phyloP scores from a whole-genome alignment of 2,113 vertebrate species.

The Phoxinus phoxinus region DNA sequence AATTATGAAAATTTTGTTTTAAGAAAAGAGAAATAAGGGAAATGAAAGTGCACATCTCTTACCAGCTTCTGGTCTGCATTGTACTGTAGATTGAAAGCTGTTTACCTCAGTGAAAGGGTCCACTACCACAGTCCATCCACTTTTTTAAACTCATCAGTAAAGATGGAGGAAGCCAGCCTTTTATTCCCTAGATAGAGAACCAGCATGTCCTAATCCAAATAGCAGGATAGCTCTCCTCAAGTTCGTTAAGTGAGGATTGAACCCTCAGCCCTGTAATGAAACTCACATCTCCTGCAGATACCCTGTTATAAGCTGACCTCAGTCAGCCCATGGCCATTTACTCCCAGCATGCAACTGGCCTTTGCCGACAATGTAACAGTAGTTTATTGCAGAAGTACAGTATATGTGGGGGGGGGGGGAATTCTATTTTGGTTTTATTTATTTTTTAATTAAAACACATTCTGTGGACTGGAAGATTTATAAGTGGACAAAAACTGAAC shows the following conservation, averaged over 20 bases:
- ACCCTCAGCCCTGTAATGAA: slow-evolving; percentile 18
- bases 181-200: background rate
- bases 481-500: background rate
- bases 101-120: background rate
- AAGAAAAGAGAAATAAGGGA: background rate
- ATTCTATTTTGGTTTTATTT: too few relatives aligned
- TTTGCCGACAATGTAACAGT: background rate
- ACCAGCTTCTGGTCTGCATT: background rate
- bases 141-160: background rate
- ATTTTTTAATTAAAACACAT: background rate
- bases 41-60: background rate
- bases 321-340: background rate
- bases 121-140: background rate
- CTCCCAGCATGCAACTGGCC: slow-evolving; percentile 5
- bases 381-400: background rate
- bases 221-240: background rate
- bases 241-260: slow-evolving; percentile 14
- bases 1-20: background rate
- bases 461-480: background rate
- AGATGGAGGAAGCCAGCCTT: background rate
- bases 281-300: slow-evolving; percentile 4
- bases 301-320: slow-evolving; percentile 6
- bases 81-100: background rate
- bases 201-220: slow-evolving; percentile 29
- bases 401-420: too few relatives aligned